Evolutionary conservation across 2,888 invertebrate genomes (phyloP), one percentile per base, ranked within the genome.

Genomic region (Hirtodrosophila alboralis): DNA sequence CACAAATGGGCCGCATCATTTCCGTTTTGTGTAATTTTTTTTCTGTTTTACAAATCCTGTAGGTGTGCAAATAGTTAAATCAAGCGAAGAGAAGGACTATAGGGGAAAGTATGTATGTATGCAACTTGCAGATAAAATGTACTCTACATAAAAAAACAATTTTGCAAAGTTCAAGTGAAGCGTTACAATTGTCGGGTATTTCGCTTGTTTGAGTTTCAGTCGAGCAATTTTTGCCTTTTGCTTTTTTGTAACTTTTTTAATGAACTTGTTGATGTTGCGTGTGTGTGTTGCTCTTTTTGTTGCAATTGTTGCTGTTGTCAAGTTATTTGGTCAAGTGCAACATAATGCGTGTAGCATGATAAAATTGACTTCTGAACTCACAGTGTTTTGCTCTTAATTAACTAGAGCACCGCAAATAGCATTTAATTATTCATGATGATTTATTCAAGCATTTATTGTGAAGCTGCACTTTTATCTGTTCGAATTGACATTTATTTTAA

Each of bases 191-290:
- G 81, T 41, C 51, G 59, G 48, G 63, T n/a, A n/a, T 77, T 77
- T 66, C 75, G 70, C 68, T 73, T 70, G 77, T 67, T 86, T 81
- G 64, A 67, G 65, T 66, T 69, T 60, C 61, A 79, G 33, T 68
- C 41, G 53, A 41, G 54, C 47, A 28, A 34, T 66, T 49, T 61
- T 68, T 66, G 52, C 53, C n/a, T n/a, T n/a, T n/a, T 34, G 18
- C 31, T 59, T n/a, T 62, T 53, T 63, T 58, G 59, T 53, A 77
- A 86, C 85, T 77, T 77, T 74, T 71, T 71, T 73, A 86, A 85
- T 86, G 64, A 78, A 86, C 83, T 86, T 79, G 79, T 80, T 86
- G 84, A 86, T 70, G 63, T 77, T 84, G 56, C 48, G 45, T 68
- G 76, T 57, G 47, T 36, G 53, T 14, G 27, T 34, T 63, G 47